Percentiles rank a stretch among this genome's conserved stretches.
Evolutionary conservation across 2,888 invertebrate species (phyloP).

Genomic region (Melikaiella ostensackeni): DNA sequence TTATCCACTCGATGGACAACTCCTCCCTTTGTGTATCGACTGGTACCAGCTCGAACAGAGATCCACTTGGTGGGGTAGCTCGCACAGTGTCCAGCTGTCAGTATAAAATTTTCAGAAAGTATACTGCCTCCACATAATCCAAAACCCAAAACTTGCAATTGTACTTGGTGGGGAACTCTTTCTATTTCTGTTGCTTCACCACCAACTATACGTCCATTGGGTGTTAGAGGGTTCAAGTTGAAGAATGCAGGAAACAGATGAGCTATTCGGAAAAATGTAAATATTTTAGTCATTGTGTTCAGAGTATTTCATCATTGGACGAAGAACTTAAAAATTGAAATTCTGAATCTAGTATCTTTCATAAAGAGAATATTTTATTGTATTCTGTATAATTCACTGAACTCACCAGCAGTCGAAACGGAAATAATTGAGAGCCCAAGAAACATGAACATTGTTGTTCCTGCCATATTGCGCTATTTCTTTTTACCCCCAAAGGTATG

Average conservation of each 20-base stretch:
- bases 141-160: constrained; percentile 72
- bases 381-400: background rate
- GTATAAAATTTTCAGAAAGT: background rate
- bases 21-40: background rate
- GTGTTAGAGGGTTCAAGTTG: background rate
- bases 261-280: constrained; percentile 9
- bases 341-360: too few relatives aligned
- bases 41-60: constrained; percentile 9
- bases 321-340: too few relatives aligned
- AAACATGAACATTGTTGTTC: background rate
- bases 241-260: background rate
- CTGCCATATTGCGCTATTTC: constrained; percentile 2
- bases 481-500: background rate
- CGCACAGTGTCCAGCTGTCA: constrained; percentile 2
- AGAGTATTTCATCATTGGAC: too few relatives aligned
- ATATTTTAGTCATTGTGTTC: background rate
- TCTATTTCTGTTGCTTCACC: constrained; percentile 77
- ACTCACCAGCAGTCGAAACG: background rate
- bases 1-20: background rate
- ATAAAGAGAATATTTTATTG: too few relatives aligned
- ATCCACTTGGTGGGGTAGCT: background rate
- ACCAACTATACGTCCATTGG: constrained; percentile 76
- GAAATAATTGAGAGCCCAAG: background rate
- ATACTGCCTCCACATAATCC: constrained; percentile 4
- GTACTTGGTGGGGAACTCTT: constrained; percentile 78